Evolutionary conservation across 1,140 invertebrate genomes (phyloP).

Genomic region (Drosophila bifasciata): DNA sequence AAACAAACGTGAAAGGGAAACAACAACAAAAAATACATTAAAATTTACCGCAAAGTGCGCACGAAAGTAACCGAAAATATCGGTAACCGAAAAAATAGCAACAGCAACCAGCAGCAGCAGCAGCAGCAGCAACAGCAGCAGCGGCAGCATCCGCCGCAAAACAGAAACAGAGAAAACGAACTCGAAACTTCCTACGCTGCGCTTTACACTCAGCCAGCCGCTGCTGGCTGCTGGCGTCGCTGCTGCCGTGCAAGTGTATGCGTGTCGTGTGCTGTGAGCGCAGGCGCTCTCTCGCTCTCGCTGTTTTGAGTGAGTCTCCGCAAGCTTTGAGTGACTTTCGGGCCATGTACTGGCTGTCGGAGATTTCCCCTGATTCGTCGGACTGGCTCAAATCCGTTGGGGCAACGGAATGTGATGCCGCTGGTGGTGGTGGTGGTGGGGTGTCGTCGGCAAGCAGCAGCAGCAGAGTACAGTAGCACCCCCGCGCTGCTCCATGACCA

Average conservation of each 20-base stretch:
- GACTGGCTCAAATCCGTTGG: constrained; percentile 47
- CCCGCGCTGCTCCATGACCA: constrained; percentile 46
- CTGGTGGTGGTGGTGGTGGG: no score
- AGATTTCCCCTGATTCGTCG: constrained; percentile 77
- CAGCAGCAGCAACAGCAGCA: constrained; percentile 11
- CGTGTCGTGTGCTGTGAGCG: constrained; percentile 30
- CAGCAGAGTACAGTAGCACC: neutral
- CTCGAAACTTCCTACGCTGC: constrained; percentile 3
- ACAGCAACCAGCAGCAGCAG: neutral
- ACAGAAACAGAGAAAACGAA: constrained; percentile 64
- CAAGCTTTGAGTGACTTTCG: constrained; percentile 11
- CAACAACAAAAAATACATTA: neutral
- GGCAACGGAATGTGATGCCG: constrained; percentile 11
- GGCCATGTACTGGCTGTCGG: constrained; percentile 47
- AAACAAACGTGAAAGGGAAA: neutral
- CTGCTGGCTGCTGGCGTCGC: constrained; percentile 26
- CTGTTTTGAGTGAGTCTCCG: constrained; percentile 52
- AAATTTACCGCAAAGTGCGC: no score
- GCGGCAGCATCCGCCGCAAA: constrained; percentile 41
- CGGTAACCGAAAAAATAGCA: constrained; percentile 3
- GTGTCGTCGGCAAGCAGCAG: neutral
- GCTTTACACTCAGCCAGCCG: constrained; percentile 15
- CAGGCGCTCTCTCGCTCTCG: constrained; percentile 48
- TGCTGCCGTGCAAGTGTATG: constrained; percentile 6
- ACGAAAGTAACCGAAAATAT: no score